phyloP scores from a whole-genome alignment of 2,797 vertebrate genomes.

The Mus minutoides region DNA sequence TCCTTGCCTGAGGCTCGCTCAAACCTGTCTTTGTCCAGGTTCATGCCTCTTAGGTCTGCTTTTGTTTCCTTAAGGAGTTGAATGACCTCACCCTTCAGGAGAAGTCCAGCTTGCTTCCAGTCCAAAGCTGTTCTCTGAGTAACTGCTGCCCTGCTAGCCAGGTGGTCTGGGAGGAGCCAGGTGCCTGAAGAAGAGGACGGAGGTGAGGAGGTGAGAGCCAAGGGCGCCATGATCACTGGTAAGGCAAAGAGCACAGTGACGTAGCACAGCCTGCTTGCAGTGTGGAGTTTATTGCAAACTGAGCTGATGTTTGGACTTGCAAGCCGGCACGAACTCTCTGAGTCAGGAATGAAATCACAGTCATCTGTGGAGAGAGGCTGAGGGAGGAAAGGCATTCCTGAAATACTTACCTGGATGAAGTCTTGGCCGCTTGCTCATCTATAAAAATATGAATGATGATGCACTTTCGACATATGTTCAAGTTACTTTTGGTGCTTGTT shows the following conservation, averaged over 20 bases:
- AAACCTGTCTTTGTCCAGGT: background rate
- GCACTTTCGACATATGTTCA: background rate
- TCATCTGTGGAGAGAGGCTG: background rate
- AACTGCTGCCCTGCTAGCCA: background rate
- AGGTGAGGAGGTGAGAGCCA: too few relatives aligned
- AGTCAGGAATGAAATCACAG: background rate
- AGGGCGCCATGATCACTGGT: background rate
- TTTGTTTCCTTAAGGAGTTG: slow-evolving; percentile 24
- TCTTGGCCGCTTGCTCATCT: background rate
- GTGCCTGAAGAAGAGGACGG: too few relatives aligned
- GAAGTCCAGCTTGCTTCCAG: background rate
- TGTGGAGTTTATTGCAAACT: background rate
- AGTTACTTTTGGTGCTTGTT: background rate
- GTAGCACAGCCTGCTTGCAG: background rate
- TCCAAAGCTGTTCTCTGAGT: background rate
- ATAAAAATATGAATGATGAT: background rate
- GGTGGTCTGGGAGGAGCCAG: background rate
- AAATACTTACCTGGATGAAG: slow-evolving; percentile 44
- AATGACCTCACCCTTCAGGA: background rate
- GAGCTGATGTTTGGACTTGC: slow-evolving; percentile 11
- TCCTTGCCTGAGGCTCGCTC: background rate
- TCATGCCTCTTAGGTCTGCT: background rate
- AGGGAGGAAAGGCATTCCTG: slow-evolving; percentile 1
- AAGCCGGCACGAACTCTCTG: background rate
- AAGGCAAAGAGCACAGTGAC: background rate